Evolutionary conservation across 1,140 invertebrate genomes (phyloP), one percentile per base, ranked within the genome.

Genomic region (Ephestia elutella): DNA sequence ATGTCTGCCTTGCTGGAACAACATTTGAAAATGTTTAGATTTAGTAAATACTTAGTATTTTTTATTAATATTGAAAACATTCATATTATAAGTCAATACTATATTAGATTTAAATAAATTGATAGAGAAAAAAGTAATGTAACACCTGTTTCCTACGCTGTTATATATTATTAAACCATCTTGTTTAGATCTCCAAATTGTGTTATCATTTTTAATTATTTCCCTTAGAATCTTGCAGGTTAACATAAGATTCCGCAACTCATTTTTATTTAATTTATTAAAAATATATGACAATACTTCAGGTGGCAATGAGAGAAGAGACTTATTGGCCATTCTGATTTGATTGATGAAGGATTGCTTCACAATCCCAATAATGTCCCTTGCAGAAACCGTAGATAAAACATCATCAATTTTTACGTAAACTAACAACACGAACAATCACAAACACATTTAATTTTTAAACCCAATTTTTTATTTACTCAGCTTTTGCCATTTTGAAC

Each of bases 201-300:
- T 62, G 57, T 68, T 75, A 57, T 85, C 70, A n/a, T 72, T 70
- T 49, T 75, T 44, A 54, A 87, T 68, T 18, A 82, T 30, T 55
- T 73, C 56, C 48, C 60, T 65, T 55, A 86, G 68, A 49, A 66
- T 61, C 71, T 80, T 84, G 58, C 81, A 83, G 21, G 78, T 71
- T 49, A 77, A 48, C 71, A 87, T 84, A 32, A 87, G 60, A 75
- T 75, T 82, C 21, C 60, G 51, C 32, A 87, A 53, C 61, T 87
- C 84, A 13, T 38, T 25, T 56, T 70, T 38, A 13, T 69, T 20
- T 53, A 87, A 63, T 48, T 68, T 64, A 51, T 56, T 72, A 10
- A 86, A 67, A 63, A 87, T 83, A 61, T 76, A 68, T 18, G 73
- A n/a, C 60, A 87, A 68, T 49, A 87, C 63, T 63, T 87, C 80